Evolutionary conservation across 2,888 invertebrate genomes (phyloP), one percentile per base, ranked within the genome.

Genomic region (Caenorhabditis afra): DNA sequence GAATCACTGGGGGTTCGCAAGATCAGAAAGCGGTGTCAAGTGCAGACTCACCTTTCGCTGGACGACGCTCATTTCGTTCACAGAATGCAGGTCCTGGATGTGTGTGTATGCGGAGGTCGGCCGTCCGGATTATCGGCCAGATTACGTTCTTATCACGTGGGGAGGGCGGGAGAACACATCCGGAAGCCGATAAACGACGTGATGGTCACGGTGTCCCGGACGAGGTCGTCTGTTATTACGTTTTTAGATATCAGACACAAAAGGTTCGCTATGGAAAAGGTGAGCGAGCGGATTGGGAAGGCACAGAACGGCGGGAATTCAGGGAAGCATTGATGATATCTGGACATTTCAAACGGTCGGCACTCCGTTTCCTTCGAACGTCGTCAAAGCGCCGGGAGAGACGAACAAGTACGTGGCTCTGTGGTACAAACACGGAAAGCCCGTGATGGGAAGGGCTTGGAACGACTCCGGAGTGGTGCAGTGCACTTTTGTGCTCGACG

Each of bases 401-500:
- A 66, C 68, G 37, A 82, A 82, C 50, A 66, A 71, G 50, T 82
- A 82, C 59, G 78, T 82, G 47, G 82, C 82, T 14, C 49, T 82
- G 16, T 82, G 82, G 82, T 76, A 81, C 57, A 70, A 57, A 57
- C 81, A 81, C 50, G 81, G 81, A 23, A 81, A 81, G 45, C 79
- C 81, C 16, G 47, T 81, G 18, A 79, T 82, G 79, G 82, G 82
- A 35, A 70, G 67, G 55, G 82, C 82, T 0, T 81, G 81, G 81
- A 82, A 82, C 44, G 82, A 82, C 49, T 61, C 62, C 11, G 82
- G 82, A 50, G 82, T 81, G 8, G 77, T 81, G 22, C 73, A 80
- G 76, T 82, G 82, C 55, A 61, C 62, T 16, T 82, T 82, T 45
- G 75, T 71, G 0, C 2, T 23, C 11, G 79, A 81, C 59, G 53